Evolutionary conservation across 2,113 vertebrate genomes (phyloP).

Genomic region (Nannobrachium achirus): DNA sequence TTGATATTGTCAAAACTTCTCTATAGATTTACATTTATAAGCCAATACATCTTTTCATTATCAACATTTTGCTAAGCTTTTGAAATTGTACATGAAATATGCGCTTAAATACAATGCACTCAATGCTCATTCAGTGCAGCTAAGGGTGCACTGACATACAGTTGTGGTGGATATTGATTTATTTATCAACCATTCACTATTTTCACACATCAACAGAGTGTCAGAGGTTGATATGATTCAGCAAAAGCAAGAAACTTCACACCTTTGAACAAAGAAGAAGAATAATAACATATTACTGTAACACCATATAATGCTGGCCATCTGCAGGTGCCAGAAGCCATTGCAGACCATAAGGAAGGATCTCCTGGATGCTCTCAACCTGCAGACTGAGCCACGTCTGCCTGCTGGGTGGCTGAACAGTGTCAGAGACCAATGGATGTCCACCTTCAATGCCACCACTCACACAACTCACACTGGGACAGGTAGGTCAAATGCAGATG

Average conservation of each 20-base stretch:
- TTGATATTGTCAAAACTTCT: no score
- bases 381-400: slow-evolving; percentile 68
- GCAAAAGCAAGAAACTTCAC: neutral
- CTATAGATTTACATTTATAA: neutral
- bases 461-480: neutral
- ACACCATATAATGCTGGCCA: neutral
- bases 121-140: no score
- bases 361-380: slow-evolving; percentile 66
- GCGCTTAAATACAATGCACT: neutral
- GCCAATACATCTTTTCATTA: neutral
- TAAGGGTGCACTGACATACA: no score
- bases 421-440: slow-evolving; percentile 63
- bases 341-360: slow-evolving; percentile 58
- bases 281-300: slow-evolving; percentile 14
- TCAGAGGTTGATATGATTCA: neutral
- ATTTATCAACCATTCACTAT: no score
- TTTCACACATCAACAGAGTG: no score
- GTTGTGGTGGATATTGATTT: no score
- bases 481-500: slow-evolving; percentile 15
- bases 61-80: neutral
- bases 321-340: slow-evolving; percentile 62
- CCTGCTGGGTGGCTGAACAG: slow-evolving; percentile 43
- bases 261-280: neutral
- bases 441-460: neutral
- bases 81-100: neutral